A percentile compares a stretch with the other conserved stretches of the same genome.
Conservation (phyloP, 2,888 invertebrate genomes). For the Timandra comae region DNA sequence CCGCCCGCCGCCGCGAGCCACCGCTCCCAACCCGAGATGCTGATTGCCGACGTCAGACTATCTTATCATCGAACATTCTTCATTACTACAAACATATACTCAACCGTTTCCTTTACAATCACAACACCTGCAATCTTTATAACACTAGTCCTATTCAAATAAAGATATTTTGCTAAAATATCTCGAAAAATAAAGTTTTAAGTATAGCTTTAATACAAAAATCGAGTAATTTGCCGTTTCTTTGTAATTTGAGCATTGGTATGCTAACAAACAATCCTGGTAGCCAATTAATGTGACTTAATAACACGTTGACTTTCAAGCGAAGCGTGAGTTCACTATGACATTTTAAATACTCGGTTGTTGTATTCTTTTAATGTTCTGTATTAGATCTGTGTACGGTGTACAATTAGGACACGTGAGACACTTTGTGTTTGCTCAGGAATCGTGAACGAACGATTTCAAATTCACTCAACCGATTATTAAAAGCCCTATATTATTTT, state of each 20-base stretch:
- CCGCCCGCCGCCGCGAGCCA: slow-evolving; percentile 42
- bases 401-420: slow-evolving; percentile 60
- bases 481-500: slow-evolving; percentile 44
- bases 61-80: slow-evolving; percentile 59
- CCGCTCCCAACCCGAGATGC: slow-evolving; percentile 39
- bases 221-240: slow-evolving; percentile 25
- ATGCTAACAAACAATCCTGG: slow-evolving; percentile 36
- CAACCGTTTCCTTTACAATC: slow-evolving; percentile 54
- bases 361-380: slow-evolving; percentile 39
- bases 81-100: slow-evolving; percentile 57
- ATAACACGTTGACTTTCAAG: slow-evolving; percentile 42
- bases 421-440: slow-evolving; percentile 67
- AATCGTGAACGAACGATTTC: slow-evolving; percentile 58
- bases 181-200: background rate
- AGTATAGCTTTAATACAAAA: slow-evolving; percentile 25
- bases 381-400: slow-evolving; percentile 39
- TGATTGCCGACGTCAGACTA: slow-evolving; percentile 54
- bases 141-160: no score
- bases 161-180: background rate
- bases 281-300: slow-evolving; percentile 45
- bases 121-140: slow-evolving; percentile 34
- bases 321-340: slow-evolving; percentile 50
- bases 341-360: slow-evolving; percentile 39
- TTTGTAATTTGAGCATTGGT: slow-evolving; percentile 40
- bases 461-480: slow-evolving; percentile 51